A percentile compares a stretch with the other conserved stretches of the same genome.
Evolutionary conservation across 1,140 invertebrate genomes (phyloP).

Genomic region (Scaptodrosophila lebanonensis): DNA sequence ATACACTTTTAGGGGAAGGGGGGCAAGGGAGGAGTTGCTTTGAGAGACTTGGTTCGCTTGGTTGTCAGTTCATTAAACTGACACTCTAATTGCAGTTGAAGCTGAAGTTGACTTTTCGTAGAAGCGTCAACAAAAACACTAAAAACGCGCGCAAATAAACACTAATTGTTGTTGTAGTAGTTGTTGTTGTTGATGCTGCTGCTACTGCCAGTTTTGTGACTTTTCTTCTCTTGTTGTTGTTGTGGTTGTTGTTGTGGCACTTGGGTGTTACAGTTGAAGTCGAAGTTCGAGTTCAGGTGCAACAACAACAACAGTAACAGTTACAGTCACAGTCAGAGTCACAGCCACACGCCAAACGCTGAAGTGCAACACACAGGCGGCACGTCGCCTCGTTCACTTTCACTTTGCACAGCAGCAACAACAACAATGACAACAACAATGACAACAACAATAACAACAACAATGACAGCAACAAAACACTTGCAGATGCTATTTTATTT

Average conservation of each 20-base stretch:
- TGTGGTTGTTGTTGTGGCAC: not conserved
- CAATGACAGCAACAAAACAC: too few species aligned
- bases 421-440: too few species aligned
- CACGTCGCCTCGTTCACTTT: constrained; percentile 18
- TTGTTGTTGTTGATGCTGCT: constrained; percentile 23
- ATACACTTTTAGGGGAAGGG: too few species aligned
- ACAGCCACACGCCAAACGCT: constrained; percentile 44
- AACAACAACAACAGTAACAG: constrained; percentile 28
- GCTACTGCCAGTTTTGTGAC: too few species aligned
- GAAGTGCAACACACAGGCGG: constrained; percentile 57
- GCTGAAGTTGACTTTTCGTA: constrained; percentile 67
- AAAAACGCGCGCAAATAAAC: constrained; percentile 25
- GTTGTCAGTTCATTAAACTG: constrained; percentile 70
- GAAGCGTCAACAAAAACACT: constrained; percentile 46
- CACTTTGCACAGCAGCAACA: not conserved
- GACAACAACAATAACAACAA: too few species aligned
- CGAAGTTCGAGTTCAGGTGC: constrained; percentile 69
- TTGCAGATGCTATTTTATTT: not conserved
- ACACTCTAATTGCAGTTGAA: constrained; percentile 72
- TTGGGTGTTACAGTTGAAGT: constrained; percentile 20
- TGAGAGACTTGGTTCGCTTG: too few species aligned
- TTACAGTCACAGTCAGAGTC: constrained; percentile 17
- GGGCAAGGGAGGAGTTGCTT: too few species aligned
- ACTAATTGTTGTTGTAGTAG: constrained; percentile 33
- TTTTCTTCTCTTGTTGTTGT: too few species aligned